Percentiles rank a stretch among this genome's conserved stretches.
phyloP scores from a whole-genome alignment of 2,797 vertebrate genomes.

The Gorsachius magnificus region DNA sequence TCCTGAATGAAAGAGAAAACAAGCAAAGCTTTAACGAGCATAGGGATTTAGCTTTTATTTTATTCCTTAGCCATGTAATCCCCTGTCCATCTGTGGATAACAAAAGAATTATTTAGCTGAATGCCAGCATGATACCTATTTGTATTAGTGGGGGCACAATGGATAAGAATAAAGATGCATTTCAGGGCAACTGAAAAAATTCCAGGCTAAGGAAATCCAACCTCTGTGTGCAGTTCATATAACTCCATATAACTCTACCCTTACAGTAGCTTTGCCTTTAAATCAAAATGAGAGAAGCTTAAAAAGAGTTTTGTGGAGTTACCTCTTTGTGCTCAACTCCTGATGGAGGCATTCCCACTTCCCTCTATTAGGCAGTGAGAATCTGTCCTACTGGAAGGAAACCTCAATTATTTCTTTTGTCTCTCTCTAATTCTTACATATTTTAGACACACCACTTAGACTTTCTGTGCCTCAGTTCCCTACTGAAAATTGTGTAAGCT shows the following conservation, averaged over 20 bases:
- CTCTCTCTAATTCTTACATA: background rate
- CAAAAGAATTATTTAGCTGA: constrained; percentile 45
- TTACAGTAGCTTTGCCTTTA: background rate
- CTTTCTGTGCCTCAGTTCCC: background rate
- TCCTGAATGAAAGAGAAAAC: constrained; percentile 79
- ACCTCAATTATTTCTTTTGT: background rate
- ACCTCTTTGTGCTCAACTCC: background rate
- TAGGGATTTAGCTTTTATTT: constrained; percentile 48
- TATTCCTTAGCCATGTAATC: constrained; percentile 47
- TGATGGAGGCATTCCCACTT: background rate
- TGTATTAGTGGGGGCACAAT: background rate
- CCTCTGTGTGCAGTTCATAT: background rate
- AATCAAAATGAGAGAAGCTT: background rate
- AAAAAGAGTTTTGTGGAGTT: background rate
- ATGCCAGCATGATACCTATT: constrained; percentile 27
- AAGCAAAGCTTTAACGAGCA: constrained; percentile 33
- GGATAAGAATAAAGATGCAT: background rate
- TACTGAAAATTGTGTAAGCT: background rate
- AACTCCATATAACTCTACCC: background rate
- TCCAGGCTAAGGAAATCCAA: background rate
- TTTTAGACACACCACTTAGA: background rate
- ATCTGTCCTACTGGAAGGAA: background rate
- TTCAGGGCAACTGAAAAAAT: background rate
- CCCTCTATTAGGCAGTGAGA: background rate
- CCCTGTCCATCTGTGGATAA: constrained; percentile 37